phyloP scores from a whole-genome alignment of 2,113 vertebrate genomes.

The Ptilonorhynchus violaceus region DNA sequence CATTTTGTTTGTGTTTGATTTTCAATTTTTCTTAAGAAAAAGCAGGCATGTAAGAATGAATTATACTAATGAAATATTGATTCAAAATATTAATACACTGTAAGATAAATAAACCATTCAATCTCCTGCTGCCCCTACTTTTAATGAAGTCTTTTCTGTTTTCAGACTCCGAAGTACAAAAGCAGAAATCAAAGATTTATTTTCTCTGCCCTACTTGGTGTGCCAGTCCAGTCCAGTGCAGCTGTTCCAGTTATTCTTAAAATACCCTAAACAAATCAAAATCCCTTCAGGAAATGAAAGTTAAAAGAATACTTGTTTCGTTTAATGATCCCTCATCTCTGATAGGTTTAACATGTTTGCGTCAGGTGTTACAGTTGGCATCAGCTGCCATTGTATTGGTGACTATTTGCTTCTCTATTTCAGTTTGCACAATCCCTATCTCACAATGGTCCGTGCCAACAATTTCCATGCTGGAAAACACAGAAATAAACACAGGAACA shows the following conservation, averaged over 20 bases:
- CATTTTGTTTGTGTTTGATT: neutral
- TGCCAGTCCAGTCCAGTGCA: neutral
- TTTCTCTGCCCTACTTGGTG: neutral
- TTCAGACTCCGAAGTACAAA: neutral
- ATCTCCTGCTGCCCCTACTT: neutral
- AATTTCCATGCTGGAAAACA: conserved; percentile 55
- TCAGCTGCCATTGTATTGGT: conserved; percentile 5
- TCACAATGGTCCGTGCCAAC: conserved; percentile 6
- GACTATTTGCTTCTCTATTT: conserved; percentile 45
- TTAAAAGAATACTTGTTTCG: neutral
- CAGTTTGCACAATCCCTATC: conserved; percentile 38
- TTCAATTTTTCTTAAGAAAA: conserved; percentile 9
- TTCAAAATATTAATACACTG: neutral
- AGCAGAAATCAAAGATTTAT: conserved; percentile 10
- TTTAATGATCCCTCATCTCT: neutral
- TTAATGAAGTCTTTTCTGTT: neutral
- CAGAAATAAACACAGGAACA: conserved; percentile 63
- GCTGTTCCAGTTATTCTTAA: neutral
- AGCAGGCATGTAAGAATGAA: neutral
- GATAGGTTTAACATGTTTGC: neutral
- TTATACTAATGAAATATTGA: conserved; percentile 11
- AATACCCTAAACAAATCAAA: neutral
- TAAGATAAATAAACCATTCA: neutral
- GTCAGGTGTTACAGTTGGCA: conserved; percentile 39
- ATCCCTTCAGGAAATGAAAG: neutral